Evolutionary conservation across 2,797 vertebrate species (phyloP), one percentile per base, ranked within the genome.

Genomic region (Megalops cyprinoides): DNA sequence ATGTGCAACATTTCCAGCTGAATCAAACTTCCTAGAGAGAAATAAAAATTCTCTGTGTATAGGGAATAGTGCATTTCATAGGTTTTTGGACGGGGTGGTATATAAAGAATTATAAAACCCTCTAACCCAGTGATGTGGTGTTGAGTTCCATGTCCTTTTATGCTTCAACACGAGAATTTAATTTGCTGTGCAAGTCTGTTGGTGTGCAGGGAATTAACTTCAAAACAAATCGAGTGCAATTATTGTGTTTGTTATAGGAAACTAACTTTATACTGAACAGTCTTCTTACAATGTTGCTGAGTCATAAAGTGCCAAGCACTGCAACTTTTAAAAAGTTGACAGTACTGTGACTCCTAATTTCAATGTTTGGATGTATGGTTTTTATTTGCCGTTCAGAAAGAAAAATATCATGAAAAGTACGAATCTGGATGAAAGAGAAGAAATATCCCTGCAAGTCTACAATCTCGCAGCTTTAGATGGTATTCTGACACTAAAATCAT

Each of bases 181-280:
- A 65, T 65, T n/a, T 65, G 10, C 56, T 34, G 14, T 31, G 18
- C 20, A 62, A n/a, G 18, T 42, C 25, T 62, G 56, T 34, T 4
- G 44, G 20, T 44, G n/a, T 46, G 49, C 20, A n/a, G 51, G 25
- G 23, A 74, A 65, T 23, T 49, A 0, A 49, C 53, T 49, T 56
- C 6, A 31, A 73, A 56, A 80, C 37, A 80, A 74, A 48, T 42
- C 25, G n/a, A 12, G 37, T 75, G 71, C 7, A 42, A 60, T 58
- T 56, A 62, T 62, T 18, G 55, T 62, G 71, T 60, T 74, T 74
- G 39, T 25, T 44, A 71, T 31, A 74, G 46, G 60, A 5, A 39
- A 10, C 44, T 56, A 42, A 23, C 42, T 55, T 58, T 25, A 23
- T 31, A 9, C 8, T 34, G 28, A 67, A 34, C 65, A 69, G 65